Base-by-base conservation (phyloP, 2,888 invertebrate genomes). In the Sarcophaga carnaria region DNA sequence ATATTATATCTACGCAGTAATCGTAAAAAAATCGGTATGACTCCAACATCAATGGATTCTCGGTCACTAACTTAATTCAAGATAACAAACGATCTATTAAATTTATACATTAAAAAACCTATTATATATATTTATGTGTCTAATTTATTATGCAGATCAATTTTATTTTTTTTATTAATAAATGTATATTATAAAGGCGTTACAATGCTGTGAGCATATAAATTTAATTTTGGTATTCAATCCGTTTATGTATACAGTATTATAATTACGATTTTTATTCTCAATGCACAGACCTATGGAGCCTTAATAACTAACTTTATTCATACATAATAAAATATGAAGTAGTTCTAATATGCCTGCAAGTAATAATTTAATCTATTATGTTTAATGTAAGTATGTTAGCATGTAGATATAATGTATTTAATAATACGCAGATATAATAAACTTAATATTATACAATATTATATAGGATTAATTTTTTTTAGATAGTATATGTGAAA, bases 391-490 rank as follows among this genome's bases (percentile, higher is more conserved):
- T 67, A 12, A n/a, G 20, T 47, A 76, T 71, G 27, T 75, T 70
- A 66, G 37, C 69, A 69, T 37, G 63, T 74, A 37, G 62, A 49
- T 54, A 17, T 74, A 67, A 60, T 63, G 64, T 64, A 69, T 64
- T 49, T 70, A n/a, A 49, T 14, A 75, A 76, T 81, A 82, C 63
- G 75, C 62, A 76, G 70, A 82, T 75, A 62, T 71, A 72, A 67
- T 81, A 70, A 82, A 81, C 70, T 82, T 72, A 83, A 69, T 83
- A 86, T 83, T 25, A 59, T 83, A 86, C 80, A 83, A 80, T 79
- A 85, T 80, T 67, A 72, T 37, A 66, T 78, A 80, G 66, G 60
- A 67, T 75, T 80, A 69, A 76, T 66, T 80, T 69, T 62, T 70
- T 54, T 14, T 54, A 54, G 12, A 54, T 54, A 12, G 54, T 54